Conservation (phyloP, 64 coral and sea anemone species). For the Pachyseris speciosa region DNA sequence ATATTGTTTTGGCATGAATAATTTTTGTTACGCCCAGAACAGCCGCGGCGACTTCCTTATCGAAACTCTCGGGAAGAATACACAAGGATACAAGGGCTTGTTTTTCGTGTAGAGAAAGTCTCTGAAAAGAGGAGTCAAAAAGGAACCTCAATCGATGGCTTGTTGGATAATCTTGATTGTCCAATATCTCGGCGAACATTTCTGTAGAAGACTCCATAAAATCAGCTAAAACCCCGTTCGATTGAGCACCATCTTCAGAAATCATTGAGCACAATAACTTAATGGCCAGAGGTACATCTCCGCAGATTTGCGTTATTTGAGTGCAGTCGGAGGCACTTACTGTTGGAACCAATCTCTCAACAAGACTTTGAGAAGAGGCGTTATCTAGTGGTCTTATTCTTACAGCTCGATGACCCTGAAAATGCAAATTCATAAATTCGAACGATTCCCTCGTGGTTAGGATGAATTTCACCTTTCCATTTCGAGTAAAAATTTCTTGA, state of each 20-base stretch:
- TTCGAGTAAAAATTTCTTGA: too few species aligned
- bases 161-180: background rate
- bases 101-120: background rate
- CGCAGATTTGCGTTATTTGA: too few species aligned
- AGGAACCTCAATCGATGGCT: background rate
- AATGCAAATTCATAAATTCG: too few species aligned
- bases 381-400: too few species aligned
- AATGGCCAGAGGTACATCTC: too few species aligned
- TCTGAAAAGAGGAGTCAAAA: slow-evolving; percentile 42
- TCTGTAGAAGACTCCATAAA: background rate
- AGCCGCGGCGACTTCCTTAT: slow-evolving; percentile 9
- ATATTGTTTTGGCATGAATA: background rate
- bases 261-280: too few species aligned
- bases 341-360: background rate
- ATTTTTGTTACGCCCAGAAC: background rate
- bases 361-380: too few species aligned
- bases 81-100: slow-evolving; percentile 4
- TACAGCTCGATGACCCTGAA: too few species aligned
- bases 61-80: background rate
- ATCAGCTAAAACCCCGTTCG: too few species aligned
- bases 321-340: too few species aligned
- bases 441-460: too few species aligned
- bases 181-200: background rate
- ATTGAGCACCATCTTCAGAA: too few species aligned
- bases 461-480: background rate